A percentile compares a stretch with the other conserved stretches of the same genome.
These are phyloP conservation scores for Phyllotreta cruciferae DNA, from an alignment of 2,888 invertebrate genomes.

Conservation along the genomic window DNA sequence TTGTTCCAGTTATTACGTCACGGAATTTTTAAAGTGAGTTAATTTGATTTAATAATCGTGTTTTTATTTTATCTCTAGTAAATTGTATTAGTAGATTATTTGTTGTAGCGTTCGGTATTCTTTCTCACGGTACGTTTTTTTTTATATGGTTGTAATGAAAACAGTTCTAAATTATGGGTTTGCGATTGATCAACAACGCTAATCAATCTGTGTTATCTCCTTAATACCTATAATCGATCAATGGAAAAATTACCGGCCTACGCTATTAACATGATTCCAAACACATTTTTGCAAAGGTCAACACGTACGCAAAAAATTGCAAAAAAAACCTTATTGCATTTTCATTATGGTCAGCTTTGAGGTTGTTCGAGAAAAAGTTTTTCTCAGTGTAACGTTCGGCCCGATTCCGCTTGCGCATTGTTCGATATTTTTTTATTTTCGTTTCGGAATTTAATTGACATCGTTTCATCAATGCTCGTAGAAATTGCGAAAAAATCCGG, in stretches of 20 bases:
- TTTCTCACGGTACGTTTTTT: background rate
- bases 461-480: conserved; percentile 35
- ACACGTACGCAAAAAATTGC: conserved; percentile 3
- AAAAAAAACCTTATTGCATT: conserved; percentile 1
- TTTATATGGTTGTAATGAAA: conserved; percentile 10
- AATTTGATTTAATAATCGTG: background rate
- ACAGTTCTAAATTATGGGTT: conserved; percentile 16
- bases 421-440: conserved; percentile 17
- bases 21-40: conserved; percentile 82
- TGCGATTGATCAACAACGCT: conserved; percentile 12
- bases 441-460: conserved; percentile 37
- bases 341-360: background rate
- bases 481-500: conserved; percentile 41
- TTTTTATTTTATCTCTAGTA: background rate
- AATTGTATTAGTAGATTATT: conserved; percentile 1
- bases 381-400: conserved; percentile 10
- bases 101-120: background rate
- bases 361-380: background rate
- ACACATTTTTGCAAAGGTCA: conserved; percentile 21
- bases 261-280: conserved; percentile 9
- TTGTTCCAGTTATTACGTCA: conserved; percentile 78
- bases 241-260: conserved; percentile 18
- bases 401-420: conserved; percentile 15
- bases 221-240: conserved; percentile 23
- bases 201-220: conserved; percentile 24